Evolutionary conservation across 2,113 vertebrate genomes (phyloP).

Genomic region (Amphiprion percula): DNA sequence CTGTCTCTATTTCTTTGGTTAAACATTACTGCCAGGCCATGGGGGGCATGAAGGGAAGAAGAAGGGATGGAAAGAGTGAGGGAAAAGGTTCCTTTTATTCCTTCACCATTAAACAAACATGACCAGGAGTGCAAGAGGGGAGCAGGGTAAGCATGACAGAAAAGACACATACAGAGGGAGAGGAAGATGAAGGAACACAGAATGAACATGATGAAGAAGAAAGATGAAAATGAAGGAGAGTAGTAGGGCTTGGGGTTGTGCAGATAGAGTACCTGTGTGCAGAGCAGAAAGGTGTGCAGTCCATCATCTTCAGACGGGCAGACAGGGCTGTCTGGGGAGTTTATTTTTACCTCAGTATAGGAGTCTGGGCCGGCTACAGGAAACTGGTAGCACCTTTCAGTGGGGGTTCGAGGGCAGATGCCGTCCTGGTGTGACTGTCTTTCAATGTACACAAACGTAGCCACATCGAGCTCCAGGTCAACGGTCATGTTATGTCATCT

Average conservation of each 20-base stretch:
- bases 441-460: slow-evolving; percentile 11
- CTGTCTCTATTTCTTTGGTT: slow-evolving; percentile 72
- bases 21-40: slow-evolving; percentile 65
- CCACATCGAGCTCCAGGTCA: not conserved
- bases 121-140: slow-evolving; percentile 26
- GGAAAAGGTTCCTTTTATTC: slow-evolving; percentile 31
- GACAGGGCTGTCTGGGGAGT: slow-evolving; percentile 74
- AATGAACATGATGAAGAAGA: slow-evolving; percentile 51
- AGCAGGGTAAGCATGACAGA: slow-evolving; percentile 12
- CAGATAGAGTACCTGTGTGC: slow-evolving; percentile 64
- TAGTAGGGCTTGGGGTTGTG: not conserved
- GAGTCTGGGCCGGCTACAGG: slow-evolving; percentile 52
- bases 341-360: slow-evolving; percentile 77
- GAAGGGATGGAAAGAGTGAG: slow-evolving; percentile 5
- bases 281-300: slow-evolving; percentile 71
- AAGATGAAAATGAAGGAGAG: slow-evolving; percentile 35
- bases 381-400: slow-evolving; percentile 44
- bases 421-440: slow-evolving; percentile 38
- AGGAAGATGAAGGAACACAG: slow-evolving; percentile 14
- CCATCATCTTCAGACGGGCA: slow-evolving; percentile 74
- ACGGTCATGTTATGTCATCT: not conserved
- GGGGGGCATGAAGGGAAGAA: not conserved
- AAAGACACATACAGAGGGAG: slow-evolving; percentile 1
- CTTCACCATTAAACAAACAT: slow-evolving; percentile 67
- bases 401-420: slow-evolving; percentile 43